These are phyloP conservation scores for Craniophora ligustri DNA, from an alignment of 2,888 invertebrate genomes.

Conservation along the genomic window DNA sequence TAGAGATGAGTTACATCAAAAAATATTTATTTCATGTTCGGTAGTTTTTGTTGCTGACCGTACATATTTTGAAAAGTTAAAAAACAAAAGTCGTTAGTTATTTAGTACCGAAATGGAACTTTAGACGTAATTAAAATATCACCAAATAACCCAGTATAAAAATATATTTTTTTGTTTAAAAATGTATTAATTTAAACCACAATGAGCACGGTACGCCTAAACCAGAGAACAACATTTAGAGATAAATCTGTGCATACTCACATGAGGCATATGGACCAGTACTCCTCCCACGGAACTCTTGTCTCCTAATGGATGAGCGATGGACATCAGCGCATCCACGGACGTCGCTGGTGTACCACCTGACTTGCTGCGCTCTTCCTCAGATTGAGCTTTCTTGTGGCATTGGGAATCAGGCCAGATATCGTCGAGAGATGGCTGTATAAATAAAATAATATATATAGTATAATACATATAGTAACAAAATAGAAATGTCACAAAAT, in stretches of 20 bases:
- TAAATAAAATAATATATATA: constrained; percentile 88
- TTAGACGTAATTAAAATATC: no score
- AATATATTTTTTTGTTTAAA: background rate
- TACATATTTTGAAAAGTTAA: no score
- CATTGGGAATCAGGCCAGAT: constrained; percentile 87
- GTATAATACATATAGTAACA: no score
- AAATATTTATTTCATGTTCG: no score
- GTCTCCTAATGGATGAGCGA: constrained; percentile 73
- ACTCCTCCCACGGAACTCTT: constrained; percentile 93
- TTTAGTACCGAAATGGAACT: no score
- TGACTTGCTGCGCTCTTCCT: constrained; percentile 85
- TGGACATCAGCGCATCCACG: constrained; percentile 70
- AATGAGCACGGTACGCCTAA: constrained; percentile 9
- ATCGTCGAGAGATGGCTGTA: constrained; percentile 84
- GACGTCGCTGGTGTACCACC: constrained; percentile 67
- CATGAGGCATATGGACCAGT: constrained; percentile 97
- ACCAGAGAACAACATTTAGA: constrained; percentile 11
- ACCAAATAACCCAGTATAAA: no score
- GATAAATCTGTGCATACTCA: constrained; percentile 82
- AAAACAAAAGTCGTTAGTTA: no score
- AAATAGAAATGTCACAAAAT: no score
- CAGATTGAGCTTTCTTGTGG: constrained; percentile 90
- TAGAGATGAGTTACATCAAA: no score
- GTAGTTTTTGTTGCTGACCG: no score
- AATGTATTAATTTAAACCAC: constrained; percentile 2